phyloP scores from a whole-genome alignment of 2,113 vertebrate species.

The Pristiophorus japonicus region DNA sequence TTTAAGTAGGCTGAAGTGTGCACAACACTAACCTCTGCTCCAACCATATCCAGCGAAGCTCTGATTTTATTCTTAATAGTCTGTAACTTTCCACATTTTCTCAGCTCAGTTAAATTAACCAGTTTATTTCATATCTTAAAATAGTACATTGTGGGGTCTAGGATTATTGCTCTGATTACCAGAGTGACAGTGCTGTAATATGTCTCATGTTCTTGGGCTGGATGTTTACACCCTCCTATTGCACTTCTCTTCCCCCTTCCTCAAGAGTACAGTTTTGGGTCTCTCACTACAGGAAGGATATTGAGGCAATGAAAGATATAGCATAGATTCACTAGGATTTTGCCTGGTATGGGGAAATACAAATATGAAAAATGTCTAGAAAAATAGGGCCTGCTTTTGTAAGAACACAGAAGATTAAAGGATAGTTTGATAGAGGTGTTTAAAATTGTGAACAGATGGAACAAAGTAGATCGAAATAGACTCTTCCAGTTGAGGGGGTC shows the following conservation, averaged over 20 bases:
- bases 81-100: not conserved
- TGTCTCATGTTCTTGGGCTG: not conserved
- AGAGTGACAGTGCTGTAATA: not conserved
- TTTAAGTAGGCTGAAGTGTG: not conserved
- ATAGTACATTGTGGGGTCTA: not conserved
- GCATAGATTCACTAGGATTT: not conserved
- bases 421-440: not conserved
- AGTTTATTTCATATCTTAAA: not conserved
- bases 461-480: not conserved
- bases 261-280: too few relatives aligned
- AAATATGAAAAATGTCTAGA: not conserved
- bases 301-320: not conserved
- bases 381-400: not conserved
- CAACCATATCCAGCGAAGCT: not conserved
- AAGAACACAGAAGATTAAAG: not conserved
- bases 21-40: not conserved
- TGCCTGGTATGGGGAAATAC: not conserved
- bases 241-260: not conserved
- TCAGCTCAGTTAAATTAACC: not conserved
- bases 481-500: not conserved
- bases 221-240: not conserved
- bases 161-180: not conserved
- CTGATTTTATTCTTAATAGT: not conserved
- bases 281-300: too few relatives aligned
- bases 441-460: not conserved